Evolutionary conservation across 2,797 vertebrate genomes (phyloP), one percentile per base, ranked within the genome.

Genomic region (Argya squamiceps): DNA sequence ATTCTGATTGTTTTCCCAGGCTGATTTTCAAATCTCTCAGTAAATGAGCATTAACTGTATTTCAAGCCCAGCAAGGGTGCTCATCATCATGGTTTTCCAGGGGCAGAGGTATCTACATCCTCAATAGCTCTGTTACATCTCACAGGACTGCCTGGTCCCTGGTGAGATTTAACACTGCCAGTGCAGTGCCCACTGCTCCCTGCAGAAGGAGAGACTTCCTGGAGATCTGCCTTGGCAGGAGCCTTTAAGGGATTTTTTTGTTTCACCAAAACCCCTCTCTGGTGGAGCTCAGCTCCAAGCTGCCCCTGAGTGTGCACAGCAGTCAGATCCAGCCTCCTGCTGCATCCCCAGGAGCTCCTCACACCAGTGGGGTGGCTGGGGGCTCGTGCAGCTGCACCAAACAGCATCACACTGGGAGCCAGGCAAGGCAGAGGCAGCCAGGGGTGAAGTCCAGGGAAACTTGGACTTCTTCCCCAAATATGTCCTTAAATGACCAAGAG

Each of bases 281-380:
- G 4, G 18, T 24, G 41, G 68, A 69, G 46, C 24, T 79, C 26
- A 37, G 80, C 62, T 55, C 64, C 64, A 18, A 2, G 64, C 43
- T 49, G 27, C 26, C 9, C 1, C 41, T 15, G 29, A 24, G 46
- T 52, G 39, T 44, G 34, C 22, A 1, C 2, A 7, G 36, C 39
- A 79, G 56, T 9, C 7, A 29, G 62, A 24, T 32, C 12, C 3
- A 2, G n/a, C 62, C 53, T 63, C 49, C 18, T 2, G 1, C 44
- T 11, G 52, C 4, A 3, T 65, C 75, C 67, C 60, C 75, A 62
- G 79, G 77, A 39, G 55, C 55, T 43, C 36, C 14, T 3, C 32
- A 58, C 4, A 0, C 32, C 2, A 0, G 9, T 27, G 8, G 4
- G 37, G 43, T 10, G 7, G 2, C 13, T 41, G 63, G 68, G 44